Evolutionary conservation across 2,888 invertebrate species (phyloP).

Genomic region (Drosophila diplacantha): DNA sequence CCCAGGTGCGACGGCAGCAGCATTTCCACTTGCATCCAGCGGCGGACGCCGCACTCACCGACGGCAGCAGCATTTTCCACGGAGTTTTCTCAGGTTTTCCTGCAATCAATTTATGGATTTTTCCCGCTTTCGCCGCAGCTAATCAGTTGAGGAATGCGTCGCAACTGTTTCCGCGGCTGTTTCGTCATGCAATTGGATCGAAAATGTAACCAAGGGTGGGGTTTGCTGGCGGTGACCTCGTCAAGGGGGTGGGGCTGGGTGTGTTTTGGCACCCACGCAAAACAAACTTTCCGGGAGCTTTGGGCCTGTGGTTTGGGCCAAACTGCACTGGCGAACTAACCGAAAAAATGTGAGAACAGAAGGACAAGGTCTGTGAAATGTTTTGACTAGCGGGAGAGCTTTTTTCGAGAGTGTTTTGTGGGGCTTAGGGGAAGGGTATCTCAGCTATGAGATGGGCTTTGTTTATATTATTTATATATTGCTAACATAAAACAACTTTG

Average conservation of each 20-base stretch:
- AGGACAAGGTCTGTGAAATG: slow-evolving; percentile 53
- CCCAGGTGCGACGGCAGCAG: slow-evolving; percentile 51
- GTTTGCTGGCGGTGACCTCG: slow-evolving; percentile 23
- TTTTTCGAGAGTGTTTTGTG: slow-evolving; percentile 36
- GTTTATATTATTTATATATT: background rate
- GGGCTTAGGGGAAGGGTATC: background rate
- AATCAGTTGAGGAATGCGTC: slow-evolving; percentile 18
- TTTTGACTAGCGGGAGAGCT: slow-evolving; percentile 53
- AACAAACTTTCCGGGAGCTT: slow-evolving; percentile 47
- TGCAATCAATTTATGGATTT: slow-evolving; percentile 70
- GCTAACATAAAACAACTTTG: background rate
- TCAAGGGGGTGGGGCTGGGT: slow-evolving; percentile 11
- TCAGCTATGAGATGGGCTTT: background rate
- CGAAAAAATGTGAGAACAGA: slow-evolving; percentile 11
- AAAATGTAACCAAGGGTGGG: slow-evolving; percentile 40
- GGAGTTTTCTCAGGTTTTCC: slow-evolving; percentile 7
- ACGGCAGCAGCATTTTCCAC: slow-evolving; percentile 56
- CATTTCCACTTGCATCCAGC: slow-evolving; percentile 41
- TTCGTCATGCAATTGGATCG: slow-evolving; percentile 64
- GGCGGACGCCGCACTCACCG: slow-evolving; percentile 44
- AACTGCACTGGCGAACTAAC: slow-evolving; percentile 29
- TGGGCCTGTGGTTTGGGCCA: slow-evolving; percentile 14
- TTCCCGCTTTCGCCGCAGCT: slow-evolving; percentile 16
- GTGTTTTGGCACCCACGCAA: slow-evolving; percentile 43
- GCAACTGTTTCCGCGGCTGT: slow-evolving; percentile 46